Conservation (phyloP, 2,888 invertebrate genomes). For the Willowsia nigromaculata region DNA sequence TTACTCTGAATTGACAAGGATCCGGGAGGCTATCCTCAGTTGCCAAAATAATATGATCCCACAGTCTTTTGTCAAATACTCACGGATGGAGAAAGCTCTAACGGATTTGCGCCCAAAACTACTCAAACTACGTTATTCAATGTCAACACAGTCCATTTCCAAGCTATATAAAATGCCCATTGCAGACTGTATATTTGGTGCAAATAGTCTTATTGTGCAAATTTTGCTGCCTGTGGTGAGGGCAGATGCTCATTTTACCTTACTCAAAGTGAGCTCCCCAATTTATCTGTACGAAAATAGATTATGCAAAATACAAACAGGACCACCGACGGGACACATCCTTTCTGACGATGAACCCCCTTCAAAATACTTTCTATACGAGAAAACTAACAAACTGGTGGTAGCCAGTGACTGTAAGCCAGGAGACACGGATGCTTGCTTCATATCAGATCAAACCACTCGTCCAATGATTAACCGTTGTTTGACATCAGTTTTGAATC, state of each 20-base stretch:
- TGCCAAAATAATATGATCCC: constrained; percentile 74
- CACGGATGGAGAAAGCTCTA: constrained; percentile 70
- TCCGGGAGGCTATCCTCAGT: constrained; percentile 71
- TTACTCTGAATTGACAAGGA: constrained; percentile 65
- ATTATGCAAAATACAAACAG: constrained; percentile 47
- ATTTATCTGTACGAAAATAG: constrained; percentile 68
- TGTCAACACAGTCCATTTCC: constrained; percentile 54
- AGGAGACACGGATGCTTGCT: constrained; percentile 52
- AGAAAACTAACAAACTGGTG: constrained; percentile 41
- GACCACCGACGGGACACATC: not conserved
- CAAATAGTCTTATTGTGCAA: constrained; percentile 62
- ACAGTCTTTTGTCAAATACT: constrained; percentile 64
- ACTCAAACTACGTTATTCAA: constrained; percentile 42
- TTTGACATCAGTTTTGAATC: constrained; percentile 58
- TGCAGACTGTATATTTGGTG: constrained; percentile 72
- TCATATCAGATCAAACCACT: constrained; percentile 64
- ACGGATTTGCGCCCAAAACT: constrained; percentile 60
- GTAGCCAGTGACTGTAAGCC: constrained; percentile 47
- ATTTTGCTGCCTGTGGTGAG: constrained; percentile 71
- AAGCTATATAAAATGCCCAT: constrained; percentile 73
- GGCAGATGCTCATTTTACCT: constrained; percentile 27
- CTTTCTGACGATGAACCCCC: constrained; percentile 30
- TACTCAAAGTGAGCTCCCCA: constrained; percentile 67
- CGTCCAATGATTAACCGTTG: constrained; percentile 66
- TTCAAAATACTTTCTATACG: constrained; percentile 59